These are phyloP conservation scores for Bufo bufo DNA, from an alignment of 2,113 vertebrate genomes.

Conservation along the genomic window DNA sequence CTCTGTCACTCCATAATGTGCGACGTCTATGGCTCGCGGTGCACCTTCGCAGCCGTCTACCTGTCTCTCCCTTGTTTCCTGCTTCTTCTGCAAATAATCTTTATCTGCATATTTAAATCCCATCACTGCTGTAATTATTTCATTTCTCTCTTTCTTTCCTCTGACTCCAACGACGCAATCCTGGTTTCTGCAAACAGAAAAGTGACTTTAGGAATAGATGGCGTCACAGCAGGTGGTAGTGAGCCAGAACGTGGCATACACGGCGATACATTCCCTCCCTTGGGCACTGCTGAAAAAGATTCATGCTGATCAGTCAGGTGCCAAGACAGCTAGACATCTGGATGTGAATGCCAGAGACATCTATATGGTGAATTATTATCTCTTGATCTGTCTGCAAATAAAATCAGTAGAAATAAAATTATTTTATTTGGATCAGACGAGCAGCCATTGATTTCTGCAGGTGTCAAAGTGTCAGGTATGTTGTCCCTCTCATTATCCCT, in stretches of 20 bases:
- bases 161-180: not conserved
- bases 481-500: constrained; percentile 16
- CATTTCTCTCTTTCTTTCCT: not conserved
- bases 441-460: constrained; percentile 5
- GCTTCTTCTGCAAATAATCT: not conserved
- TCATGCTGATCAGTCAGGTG: constrained; percentile 43
- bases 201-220: constrained; percentile 4
- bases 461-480: constrained; percentile 30
- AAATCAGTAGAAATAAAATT: not conserved
- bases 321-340: constrained; percentile 33
- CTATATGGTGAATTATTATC: constrained; percentile 47
- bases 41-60: not conserved
- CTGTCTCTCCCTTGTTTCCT: not conserved
- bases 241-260: constrained; percentile 12
- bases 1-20: constrained; percentile 38
- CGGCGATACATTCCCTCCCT: constrained; percentile 31
- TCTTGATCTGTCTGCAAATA: constrained; percentile 37
- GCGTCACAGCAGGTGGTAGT: constrained; percentile 25
- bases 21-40: not conserved
- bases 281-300: constrained; percentile 24
- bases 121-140: not conserved
- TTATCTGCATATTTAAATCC: not conserved
- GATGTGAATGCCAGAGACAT: constrained; percentile 46
- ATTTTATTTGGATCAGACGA: constrained; percentile 3
- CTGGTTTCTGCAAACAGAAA: not conserved